Evolutionary conservation across 2,888 invertebrate genomes (phyloP), one percentile per base, ranked within the genome.

Genomic region (Falcaria lacertinaria): DNA sequence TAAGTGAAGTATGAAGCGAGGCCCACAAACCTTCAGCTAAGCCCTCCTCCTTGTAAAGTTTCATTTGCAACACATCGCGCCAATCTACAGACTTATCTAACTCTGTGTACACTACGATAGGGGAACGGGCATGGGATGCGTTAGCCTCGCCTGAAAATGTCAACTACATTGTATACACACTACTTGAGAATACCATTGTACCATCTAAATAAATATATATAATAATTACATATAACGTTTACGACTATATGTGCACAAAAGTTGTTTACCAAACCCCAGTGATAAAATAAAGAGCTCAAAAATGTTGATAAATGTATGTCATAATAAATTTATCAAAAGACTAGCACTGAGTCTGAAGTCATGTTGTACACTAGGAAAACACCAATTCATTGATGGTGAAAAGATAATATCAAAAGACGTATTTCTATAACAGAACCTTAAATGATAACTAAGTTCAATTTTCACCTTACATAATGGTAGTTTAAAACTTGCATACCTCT

Each of bases 21-120:
- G 62, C 86, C 86, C 84, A 88, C 88, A 64, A 86, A 88, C 87
- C 88, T 88, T 80, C 78, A 79, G 71, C 78, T 58, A 85, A 77
- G 75, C 80, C 56, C 54, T 79, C 69, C 55, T 71, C 72, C 62
- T 69, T 72, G 60, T 64, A 59, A 56, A 50, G 67, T 68, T 80
- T 83, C 69, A 81, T 78, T 44, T 69, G 78, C 63, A 87, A 71
- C 36, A 88, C 73, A 44, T 86, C 84, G 52, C 69, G 75, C 88
- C 88, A 88, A 80, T 88, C 85, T 84, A 88, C 83, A 47, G 88
- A 88, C 57, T 80, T 84, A 85, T 88, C 88, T 88, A 88, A 84
- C 64, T 88, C 87, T 80, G 69, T 86, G 74, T 88, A 88, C 49
- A 73, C 69, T 56, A 72, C 60, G 70, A 82, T 86, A 64, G 86